Evolutionary conservation across 2,888 invertebrate species (phyloP).

Genomic region (Prosopocoilus inquinatus): DNA sequence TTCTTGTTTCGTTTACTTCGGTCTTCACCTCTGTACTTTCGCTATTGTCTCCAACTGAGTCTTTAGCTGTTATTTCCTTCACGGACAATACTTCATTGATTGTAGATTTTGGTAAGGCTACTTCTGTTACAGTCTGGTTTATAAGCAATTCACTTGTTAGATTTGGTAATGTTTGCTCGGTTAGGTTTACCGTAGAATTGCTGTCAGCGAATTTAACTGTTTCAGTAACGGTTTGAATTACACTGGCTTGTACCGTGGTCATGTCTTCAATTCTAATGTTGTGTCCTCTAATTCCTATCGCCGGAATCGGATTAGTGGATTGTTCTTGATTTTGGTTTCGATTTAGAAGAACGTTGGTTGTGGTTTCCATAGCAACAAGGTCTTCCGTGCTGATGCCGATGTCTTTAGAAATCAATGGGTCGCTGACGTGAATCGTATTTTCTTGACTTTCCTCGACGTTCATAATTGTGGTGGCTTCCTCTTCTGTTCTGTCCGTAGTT

Average conservation of each 20-base stretch:
- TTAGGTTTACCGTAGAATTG: neutral
- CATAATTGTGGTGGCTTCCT: neutral
- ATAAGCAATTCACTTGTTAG: no score
- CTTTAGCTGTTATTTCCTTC: no score
- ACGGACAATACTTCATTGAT: no score
- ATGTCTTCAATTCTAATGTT: constrained; percentile 15
- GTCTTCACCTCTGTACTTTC: no score
- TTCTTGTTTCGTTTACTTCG: no score
- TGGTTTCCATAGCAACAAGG: constrained; percentile 46
- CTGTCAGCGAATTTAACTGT: constrained; percentile 25
- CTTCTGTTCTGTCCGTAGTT: neutral
- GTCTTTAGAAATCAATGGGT: constrained; percentile 23
- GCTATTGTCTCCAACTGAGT: no score
- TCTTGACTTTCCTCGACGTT: constrained; percentile 1
- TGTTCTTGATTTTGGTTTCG: neutral
- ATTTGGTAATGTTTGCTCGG: no score
- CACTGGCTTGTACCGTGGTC: constrained; percentile 36
- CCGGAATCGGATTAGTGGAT: neutral
- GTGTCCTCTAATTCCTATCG: constrained; percentile 14
- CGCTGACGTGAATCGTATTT: neutral
- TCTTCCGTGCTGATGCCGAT: constrained; percentile 43
- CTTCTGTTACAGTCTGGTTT: no score
- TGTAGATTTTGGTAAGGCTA: no score
- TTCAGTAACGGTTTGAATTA: constrained; percentile 36
- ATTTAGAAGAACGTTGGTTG: constrained; percentile 31